Evolutionary conservation across 1,140 invertebrate genomes (phyloP), one percentile per base, ranked within the genome.

Genomic region (Kradibia gibbosae): DNA sequence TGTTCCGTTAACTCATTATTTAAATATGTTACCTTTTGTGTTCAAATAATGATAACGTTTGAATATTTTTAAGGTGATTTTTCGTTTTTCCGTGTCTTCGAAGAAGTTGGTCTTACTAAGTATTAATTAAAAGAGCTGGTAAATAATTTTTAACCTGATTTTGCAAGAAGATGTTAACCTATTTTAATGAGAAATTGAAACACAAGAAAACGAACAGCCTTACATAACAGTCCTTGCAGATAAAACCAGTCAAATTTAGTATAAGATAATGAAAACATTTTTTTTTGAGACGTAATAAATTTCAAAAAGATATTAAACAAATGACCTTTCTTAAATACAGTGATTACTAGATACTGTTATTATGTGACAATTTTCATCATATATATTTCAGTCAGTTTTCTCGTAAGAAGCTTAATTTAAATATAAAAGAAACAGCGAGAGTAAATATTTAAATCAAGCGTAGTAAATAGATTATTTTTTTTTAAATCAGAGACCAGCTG

Each of bases 1-100:
- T 81, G 42, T 81, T 57, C 62, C 73, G 65, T 77, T 77, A 71
- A 34, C 39, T 77, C 73, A 48, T 76, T 71, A 71, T 45, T 81
- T 60, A 76, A 70, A 76, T n/a, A 81, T 77, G 79, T 77, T 50
- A 28, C 72, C 20, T 36, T 25, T 22, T 71, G 48, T 36, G 62
- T 72, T 72, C 65, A n/a, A 70, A 17, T 70, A 76, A 81, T 42
- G 72, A 81, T 81, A 81, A 75, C 45, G n/a, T 42, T 75, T 22
- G 22, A n/a, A 31, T 67, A 45, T 57, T 67, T 45, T 57, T 36
- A 34, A 31, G 34, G 28, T 8, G 28, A 81, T 81, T 70, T 70
- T 76, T 81, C 73, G 75, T 50, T 8, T 75, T 74, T 70, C 20
- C 34, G 4, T 13, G 13, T 36, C 28, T 5, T 25, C 34, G 25